Percentiles rank a stretch among this genome's conserved stretches.
Conservation (phyloP, 2,113 vertebrate species). For the Ancistrus triradiatus region DNA sequence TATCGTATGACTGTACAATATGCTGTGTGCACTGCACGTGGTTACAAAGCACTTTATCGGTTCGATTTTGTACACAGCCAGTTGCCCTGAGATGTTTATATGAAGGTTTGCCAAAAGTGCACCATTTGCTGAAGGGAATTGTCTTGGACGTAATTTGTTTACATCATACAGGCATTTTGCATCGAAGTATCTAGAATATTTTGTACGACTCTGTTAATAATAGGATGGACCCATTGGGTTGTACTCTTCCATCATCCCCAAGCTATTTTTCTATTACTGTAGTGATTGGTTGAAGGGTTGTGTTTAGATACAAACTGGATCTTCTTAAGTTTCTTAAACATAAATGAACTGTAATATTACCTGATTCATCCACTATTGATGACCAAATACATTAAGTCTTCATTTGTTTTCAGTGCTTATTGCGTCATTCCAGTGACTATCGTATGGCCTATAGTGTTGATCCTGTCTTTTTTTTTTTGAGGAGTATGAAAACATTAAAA, state of each 20-base stretch:
- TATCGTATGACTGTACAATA: conserved; percentile 44
- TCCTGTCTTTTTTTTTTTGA: too few relatives aligned
- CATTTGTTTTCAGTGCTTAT: too few relatives aligned
- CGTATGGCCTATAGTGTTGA: too few relatives aligned
- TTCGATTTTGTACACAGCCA: conserved; percentile 52
- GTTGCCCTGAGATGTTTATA: conserved; percentile 35
- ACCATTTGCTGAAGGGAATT: conserved; percentile 46
- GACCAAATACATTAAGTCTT: too few relatives aligned
- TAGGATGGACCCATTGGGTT: neutral
- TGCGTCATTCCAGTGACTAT: too few relatives aligned
- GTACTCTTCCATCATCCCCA: neutral
- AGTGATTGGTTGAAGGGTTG: neutral
- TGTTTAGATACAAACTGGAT: conserved; percentile 14
- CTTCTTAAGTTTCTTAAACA: neutral
- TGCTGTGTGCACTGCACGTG: conserved; percentile 55
- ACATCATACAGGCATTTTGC: conserved; percentile 60
- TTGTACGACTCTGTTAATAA: conserved; percentile 30
- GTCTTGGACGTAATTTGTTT: conserved; percentile 51
- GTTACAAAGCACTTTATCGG: conserved; percentile 72
- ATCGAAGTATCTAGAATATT: conserved; percentile 33
- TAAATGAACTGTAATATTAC: conserved; percentile 6
- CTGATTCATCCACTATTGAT: neutral
- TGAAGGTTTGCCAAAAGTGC: conserved; percentile 54
- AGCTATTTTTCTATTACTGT: conserved; percentile 2
- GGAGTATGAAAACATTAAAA: too few relatives aligned